Percentiles rank a stretch among this genome's conserved stretches.
phyloP scores from a whole-genome alignment of 2,113 vertebrate species.

The Vicugna pacos region DNA sequence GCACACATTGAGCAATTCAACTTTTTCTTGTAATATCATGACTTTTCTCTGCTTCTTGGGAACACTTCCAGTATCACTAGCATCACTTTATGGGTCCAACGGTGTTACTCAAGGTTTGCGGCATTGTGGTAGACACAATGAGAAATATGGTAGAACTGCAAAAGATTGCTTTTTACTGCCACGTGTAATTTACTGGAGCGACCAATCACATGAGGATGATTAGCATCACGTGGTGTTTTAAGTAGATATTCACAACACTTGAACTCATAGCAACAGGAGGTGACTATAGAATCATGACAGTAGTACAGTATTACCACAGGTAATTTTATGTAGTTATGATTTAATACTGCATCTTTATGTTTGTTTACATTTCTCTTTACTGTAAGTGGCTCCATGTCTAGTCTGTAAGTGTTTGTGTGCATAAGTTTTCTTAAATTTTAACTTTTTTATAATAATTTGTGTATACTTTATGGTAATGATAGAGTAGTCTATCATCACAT shows the following conservation, averaged over 20 bases:
- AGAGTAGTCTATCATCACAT: not conserved
- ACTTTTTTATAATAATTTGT: not conserved
- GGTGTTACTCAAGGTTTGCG: not conserved
- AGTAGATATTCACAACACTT: not conserved
- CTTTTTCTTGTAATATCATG: accelerated
- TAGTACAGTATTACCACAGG: not conserved
- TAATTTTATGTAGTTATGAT: not conserved
- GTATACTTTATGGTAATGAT: not conserved
- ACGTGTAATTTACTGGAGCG: not conserved
- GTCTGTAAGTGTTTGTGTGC: not conserved
- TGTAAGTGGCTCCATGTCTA: not conserved
- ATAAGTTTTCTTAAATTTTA: not conserved
- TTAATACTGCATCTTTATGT: not conserved
- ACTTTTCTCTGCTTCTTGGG: not conserved
- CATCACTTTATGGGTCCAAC: accelerated
- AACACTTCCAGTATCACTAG: accelerated
- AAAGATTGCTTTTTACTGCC: not conserved
- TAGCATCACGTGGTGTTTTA: not conserved
- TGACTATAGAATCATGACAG: not conserved
- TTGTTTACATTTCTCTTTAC: not conserved
- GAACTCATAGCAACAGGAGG: not conserved
- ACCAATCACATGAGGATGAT: not conserved
- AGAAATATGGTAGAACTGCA: not conserved
- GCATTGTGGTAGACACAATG: not conserved
- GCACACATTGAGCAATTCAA: not conserved